A percentile compares a stretch with the other conserved stretches of the same genome.
phyloP scores from a whole-genome alignment of 2,888 invertebrate species.

The Agrochola lychnidis region DNA sequence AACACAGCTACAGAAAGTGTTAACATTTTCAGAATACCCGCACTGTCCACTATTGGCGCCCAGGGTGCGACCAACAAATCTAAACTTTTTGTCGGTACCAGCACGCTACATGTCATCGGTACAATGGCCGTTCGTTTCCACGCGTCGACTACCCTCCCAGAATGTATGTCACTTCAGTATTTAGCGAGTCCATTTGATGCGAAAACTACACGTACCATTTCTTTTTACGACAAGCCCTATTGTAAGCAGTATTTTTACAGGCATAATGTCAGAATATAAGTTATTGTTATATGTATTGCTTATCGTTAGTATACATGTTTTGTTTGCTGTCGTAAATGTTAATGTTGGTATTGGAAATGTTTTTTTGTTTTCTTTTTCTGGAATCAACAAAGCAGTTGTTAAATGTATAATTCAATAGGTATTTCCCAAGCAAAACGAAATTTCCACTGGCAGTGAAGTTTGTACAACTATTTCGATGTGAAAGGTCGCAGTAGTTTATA shows the following conservation, averaged over 20 bases:
- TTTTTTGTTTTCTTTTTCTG: constrained; percentile 31
- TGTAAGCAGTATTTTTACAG: constrained; percentile 27
- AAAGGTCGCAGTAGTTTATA: constrained; percentile 14
- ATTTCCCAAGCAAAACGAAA: constrained; percentile 11
- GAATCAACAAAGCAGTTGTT: constrained; percentile 18
- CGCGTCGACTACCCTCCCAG: constrained; percentile 23
- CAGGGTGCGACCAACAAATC: constrained; percentile 33
- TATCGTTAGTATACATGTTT: constrained; percentile 37
- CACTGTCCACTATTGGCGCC: constrained; percentile 37
- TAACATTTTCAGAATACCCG: constrained; percentile 25
- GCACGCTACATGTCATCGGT: constrained; percentile 35
- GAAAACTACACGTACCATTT: constrained; percentile 43
- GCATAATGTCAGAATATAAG: constrained; percentile 19
- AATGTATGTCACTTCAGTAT: constrained; percentile 49
- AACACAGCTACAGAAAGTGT: constrained; percentile 22
- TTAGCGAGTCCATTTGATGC: constrained; percentile 47
- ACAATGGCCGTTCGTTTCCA: constrained; percentile 39
- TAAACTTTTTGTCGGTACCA: constrained; percentile 27
- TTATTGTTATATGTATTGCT: constrained; percentile 24
- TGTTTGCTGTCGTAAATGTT: constrained; percentile 36
- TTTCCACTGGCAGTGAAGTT: constrained; percentile 3
- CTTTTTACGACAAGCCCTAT: constrained; percentile 51
- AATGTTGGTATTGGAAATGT: constrained; percentile 9
- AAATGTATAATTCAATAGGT: constrained; percentile 22
- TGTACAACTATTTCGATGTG: constrained; percentile 2